Conservation (phyloP, 2,888 invertebrate species). For the Leptopilina syphax region DNA sequence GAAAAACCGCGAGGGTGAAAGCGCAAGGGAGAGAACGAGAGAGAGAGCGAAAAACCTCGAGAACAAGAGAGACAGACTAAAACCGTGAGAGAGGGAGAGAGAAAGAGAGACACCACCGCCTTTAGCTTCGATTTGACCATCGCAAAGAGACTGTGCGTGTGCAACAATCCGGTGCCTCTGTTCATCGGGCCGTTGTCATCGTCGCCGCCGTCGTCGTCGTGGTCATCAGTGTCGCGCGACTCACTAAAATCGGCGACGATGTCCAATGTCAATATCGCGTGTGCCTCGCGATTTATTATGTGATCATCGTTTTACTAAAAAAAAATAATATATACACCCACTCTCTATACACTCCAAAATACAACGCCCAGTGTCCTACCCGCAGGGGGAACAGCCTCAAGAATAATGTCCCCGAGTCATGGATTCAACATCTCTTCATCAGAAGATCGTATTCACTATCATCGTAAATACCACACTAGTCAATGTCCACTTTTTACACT, state of each 20-base stretch:
- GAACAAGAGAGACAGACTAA: not conserved
- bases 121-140: conserved; percentile 44
- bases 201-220: conserved; percentile 12
- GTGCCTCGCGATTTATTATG: conserved; percentile 32
- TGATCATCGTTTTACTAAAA: not conserved
- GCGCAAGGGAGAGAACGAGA: conserved; percentile 21
- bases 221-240: conserved; percentile 50
- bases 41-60: no score
- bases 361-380: conserved; percentile 36
- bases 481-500: not conserved
- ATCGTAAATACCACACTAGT: not conserved
- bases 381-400: conserved; percentile 20
- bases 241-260: conserved; percentile 38
- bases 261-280: conserved; percentile 17
- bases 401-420: conserved; percentile 33
- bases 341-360: no score
- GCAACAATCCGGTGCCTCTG: conserved; percentile 38
- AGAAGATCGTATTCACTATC: no score
- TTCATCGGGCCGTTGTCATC: conserved; percentile 42
- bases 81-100: conserved; percentile 44
- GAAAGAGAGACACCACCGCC: conserved; percentile 48
- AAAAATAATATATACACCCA: no score
- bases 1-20: not conserved
- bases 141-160: conserved; percentile 33
- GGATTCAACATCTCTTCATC: not conserved